Percentiles rank a stretch among this genome's conserved stretches.
These are phyloP conservation scores for Calypte anna DNA, from an alignment of 2,113 vertebrate species.

Conservation along the genomic window DNA sequence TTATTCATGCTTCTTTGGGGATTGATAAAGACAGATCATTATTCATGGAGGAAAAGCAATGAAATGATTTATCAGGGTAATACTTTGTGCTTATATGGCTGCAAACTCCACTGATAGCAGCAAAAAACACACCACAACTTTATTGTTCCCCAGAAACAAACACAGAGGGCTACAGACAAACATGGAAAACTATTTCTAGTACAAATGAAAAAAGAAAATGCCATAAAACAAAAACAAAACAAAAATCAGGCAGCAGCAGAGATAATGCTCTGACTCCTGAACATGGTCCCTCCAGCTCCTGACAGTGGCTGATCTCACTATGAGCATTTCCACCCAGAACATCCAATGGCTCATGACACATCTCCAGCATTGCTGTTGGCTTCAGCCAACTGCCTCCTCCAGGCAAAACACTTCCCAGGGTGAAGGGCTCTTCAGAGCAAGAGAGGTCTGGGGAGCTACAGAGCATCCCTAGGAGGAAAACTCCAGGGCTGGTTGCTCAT, in stretches of 20 bases:
- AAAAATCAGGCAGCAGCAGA: neutral
- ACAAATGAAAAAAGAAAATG: conserved; percentile 23
- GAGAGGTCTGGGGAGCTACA: neutral
- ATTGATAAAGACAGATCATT: neutral
- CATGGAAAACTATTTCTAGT: neutral
- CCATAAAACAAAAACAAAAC: conserved; percentile 2
- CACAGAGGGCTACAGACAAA: neutral
- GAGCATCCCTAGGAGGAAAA: neutral
- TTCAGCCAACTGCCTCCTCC: neutral
- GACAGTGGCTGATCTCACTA: conserved; percentile 8
- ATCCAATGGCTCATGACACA: neutral
- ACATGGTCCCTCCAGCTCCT: neutral
- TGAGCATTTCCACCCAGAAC: neutral
- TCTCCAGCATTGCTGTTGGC: neutral
- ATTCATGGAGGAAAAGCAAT: neutral
- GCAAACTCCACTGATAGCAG: neutral
- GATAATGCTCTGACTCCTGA: neutral
- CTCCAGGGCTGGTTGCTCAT: neutral
- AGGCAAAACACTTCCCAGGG: neutral
- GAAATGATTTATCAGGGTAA: neutral
- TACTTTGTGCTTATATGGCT: neutral
- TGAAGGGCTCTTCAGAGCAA: neutral
- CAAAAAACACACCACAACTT: neutral
- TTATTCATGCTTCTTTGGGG: neutral
- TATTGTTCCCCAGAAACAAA: neutral